Percentiles rank a stretch among this genome's conserved stretches.
Conservation (phyloP, 1,140 invertebrate species). For the Drosophila triauraria region DNA sequence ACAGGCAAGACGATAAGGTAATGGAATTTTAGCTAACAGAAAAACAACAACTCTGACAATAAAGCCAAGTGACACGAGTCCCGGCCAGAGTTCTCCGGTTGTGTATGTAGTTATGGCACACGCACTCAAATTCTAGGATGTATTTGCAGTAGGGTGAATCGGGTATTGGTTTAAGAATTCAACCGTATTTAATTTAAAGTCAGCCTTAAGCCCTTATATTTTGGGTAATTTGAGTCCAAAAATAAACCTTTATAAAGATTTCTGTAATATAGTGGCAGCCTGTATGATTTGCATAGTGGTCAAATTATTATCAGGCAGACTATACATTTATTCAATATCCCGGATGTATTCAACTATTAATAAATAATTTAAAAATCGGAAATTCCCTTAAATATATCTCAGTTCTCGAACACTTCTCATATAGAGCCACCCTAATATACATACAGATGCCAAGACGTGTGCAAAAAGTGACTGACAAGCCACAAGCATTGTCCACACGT, state of each 20-base stretch:
- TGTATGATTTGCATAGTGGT: not conserved
- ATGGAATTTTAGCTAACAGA: conserved; percentile 55
- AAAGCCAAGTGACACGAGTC: conserved; percentile 69
- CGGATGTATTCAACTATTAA: not conserved
- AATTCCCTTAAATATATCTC: not conserved
- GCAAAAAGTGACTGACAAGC: conserved; percentile 69
- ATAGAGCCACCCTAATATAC: conserved; percentile 11
- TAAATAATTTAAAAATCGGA: too few relatives aligned
- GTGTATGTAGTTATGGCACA: conserved; percentile 55
- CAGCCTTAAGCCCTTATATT: too few relatives aligned
- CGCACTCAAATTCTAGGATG: conserved; percentile 25
- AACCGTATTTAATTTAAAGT: not conserved
- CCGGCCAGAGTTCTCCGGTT: conserved; percentile 44
- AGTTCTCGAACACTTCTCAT: not conserved
- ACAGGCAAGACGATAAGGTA: conserved; percentile 53
- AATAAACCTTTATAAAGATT: not conserved
- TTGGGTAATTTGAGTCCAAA: too few relatives aligned
- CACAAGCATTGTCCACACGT: conserved; percentile 73
- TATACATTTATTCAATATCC: not conserved
- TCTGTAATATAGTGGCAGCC: accelerated
- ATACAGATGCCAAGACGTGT: conserved; percentile 41
- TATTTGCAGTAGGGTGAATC: conserved; percentile 1
- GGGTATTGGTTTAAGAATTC: not conserved
- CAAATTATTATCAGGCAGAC: too few relatives aligned
- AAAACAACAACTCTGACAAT: conserved; percentile 66